A percentile compares a stretch with the other conserved stretches of the same genome.
Evolutionary conservation across 2,888 invertebrate genomes (phyloP).

Genomic region (Julus scanicus): DNA sequence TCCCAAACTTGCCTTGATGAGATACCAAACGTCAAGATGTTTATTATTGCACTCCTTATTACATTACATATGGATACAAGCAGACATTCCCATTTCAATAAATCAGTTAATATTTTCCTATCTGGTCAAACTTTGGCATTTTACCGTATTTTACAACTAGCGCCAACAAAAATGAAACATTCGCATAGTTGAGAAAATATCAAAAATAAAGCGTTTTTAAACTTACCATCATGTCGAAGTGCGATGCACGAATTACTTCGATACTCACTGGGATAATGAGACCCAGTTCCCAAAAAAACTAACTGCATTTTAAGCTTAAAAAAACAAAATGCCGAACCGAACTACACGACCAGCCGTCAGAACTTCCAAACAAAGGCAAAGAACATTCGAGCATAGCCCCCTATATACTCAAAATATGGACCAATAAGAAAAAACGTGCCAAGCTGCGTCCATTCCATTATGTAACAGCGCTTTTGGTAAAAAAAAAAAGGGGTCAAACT

Average conservation of each 20-base stretch:
- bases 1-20: too few relatives aligned
- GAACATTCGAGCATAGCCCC: too few relatives aligned
- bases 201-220: background rate
- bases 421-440: too few relatives aligned
- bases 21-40: too few relatives aligned
- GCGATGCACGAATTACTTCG: conserved; percentile 62
- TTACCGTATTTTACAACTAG: background rate
- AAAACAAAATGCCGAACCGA: background rate
- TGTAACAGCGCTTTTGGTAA: background rate
- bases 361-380: too few relatives aligned
- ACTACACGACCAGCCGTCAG: too few relatives aligned
- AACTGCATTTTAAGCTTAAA: conserved; percentile 58
- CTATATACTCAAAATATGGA: too few relatives aligned
- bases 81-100: too few relatives aligned
- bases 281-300: conserved; percentile 62
- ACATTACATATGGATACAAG: too few relatives aligned
- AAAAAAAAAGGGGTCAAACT: too few relatives aligned
- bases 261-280: conserved; percentile 62
- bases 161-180: background rate
- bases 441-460: background rate
- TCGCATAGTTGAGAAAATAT: background rate
- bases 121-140: background rate
- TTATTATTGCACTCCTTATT: too few relatives aligned
- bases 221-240: conserved; percentile 61
- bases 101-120: background rate